Base-by-base conservation (phyloP, 2,888 invertebrate species). In the Sthenelais limicola region DNA sequence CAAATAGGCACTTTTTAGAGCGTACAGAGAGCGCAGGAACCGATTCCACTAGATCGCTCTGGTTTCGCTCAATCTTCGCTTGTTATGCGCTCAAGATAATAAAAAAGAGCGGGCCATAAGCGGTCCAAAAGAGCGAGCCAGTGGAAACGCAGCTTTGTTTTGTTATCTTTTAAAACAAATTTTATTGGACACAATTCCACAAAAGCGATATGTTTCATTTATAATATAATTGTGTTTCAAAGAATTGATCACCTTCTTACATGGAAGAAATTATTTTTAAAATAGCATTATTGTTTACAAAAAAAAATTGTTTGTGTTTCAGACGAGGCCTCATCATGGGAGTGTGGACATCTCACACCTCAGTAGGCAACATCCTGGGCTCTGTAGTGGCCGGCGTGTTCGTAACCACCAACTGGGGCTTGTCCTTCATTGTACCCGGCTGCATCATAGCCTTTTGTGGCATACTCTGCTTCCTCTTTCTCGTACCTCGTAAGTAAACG, bases 291-390 rank as follows among this genome's bases (percentile, higher is more conserved):
- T 18, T 43, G 9, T 43, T 9, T 43, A 43, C 43, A 43, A 9
- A 43, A 43, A 18, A 51, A 21, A 51, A 51, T 51, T 4, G 18
- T 5, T n/a, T 26, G 51, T 26, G 21, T 24, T 82, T 30, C 80
- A 88, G 86, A 80, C 82, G 87, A 82, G 91, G 91, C 0, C 90
- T 98, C 30, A 94, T 98, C 76, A 97, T 97, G 88, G 98, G 98
- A 15, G 90, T 97, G 5, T 98, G 98, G 98, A 98, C 98, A 89
- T 96, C 97, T 0, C 97, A 98, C 82, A 97, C 97, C 0, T 96
- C 96, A 0, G 91, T 98, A 12, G 98, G 98, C 47, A 98, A 98
- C 86, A 97, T 98, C 82, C 87, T 97, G 73, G 97, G 97, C 84
- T 92, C 94, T 0, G 85, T 97, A n/a, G 93, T 98, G 81, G 96